phyloP scores from a whole-genome alignment of 2,797 vertebrate genomes.

The Ctenopoma kingsleyae region DNA sequence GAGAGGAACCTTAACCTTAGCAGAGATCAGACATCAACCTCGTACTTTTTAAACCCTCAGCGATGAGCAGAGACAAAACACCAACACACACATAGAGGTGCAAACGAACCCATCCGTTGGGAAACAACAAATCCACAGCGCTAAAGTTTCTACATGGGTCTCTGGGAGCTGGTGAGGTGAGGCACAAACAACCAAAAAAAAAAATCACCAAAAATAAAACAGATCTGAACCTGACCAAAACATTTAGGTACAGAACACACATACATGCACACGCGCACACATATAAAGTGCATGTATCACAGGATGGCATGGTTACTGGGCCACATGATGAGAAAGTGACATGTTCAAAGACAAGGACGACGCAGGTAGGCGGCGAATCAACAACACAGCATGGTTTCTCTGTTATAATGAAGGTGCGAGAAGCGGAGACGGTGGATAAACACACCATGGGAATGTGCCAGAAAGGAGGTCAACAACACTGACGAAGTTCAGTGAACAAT shows the following conservation, averaged over 20 bases:
- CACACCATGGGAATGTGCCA: slow-evolving; percentile 61
- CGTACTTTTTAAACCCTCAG: slow-evolving; percentile 7
- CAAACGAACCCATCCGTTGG: slow-evolving; percentile 21
- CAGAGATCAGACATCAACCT: slow-evolving; percentile 36
- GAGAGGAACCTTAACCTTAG: slow-evolving; percentile 58
- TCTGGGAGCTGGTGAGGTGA: slow-evolving; percentile 26
- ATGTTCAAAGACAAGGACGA: slow-evolving; percentile 37
- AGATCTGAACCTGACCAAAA: slow-evolving; percentile 36
- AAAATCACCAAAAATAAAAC: slow-evolving; percentile 17
- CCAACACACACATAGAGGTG: slow-evolving; percentile 38
- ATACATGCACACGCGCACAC: slow-evolving; percentile 62
- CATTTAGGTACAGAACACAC: slow-evolving; percentile 40
- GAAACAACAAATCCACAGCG: slow-evolving; percentile 17
- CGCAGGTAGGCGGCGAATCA: slow-evolving; percentile 32
- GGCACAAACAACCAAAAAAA: slow-evolving; percentile 7
- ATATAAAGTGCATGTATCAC: slow-evolving; percentile 46
- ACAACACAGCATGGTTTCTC: slow-evolving; percentile 49
- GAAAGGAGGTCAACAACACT: slow-evolving; percentile 34
- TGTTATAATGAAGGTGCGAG: slow-evolving; percentile 32
- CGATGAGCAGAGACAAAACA: slow-evolving; percentile 33
- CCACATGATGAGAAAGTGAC: slow-evolving; percentile 41
- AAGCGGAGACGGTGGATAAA: slow-evolving; percentile 42
- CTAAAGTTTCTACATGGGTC: slow-evolving; percentile 4
- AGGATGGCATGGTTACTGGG: slow-evolving; percentile 26
- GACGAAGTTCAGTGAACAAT: slow-evolving; percentile 38